phyloP scores from a whole-genome alignment of 2,797 vertebrate species.

The Anableps anableps region DNA sequence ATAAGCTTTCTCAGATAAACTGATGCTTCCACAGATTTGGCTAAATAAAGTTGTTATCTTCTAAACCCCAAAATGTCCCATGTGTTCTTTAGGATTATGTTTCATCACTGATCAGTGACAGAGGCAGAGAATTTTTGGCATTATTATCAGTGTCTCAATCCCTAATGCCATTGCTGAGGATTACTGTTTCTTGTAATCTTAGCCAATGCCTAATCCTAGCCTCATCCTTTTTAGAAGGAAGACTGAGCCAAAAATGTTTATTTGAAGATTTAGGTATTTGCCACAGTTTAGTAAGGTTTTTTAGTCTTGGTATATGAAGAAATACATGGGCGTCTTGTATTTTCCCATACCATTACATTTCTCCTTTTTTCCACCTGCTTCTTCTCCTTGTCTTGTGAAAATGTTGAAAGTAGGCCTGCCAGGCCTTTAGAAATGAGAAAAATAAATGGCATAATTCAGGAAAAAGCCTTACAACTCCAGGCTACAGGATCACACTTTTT shows the following conservation, averaged over 20 bases:
- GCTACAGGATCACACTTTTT: constrained; percentile 49
- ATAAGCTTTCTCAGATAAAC: neutral
- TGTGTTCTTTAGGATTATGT: neutral
- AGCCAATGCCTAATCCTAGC: neutral
- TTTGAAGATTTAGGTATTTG: constrained; percentile 17
- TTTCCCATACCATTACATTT: constrained; percentile 9
- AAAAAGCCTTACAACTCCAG: constrained; percentile 60
- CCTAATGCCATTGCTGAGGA: neutral
- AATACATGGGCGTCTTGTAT: neutral
- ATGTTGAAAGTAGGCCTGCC: constrained; percentile 75
- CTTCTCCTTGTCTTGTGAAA: constrained; percentile 60
- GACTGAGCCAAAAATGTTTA: neutral
- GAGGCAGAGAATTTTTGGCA: constrained; percentile 1
- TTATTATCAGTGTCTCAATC: neutral
- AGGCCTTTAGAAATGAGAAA: constrained; percentile 66
- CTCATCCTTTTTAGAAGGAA: neutral
- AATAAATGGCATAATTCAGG: constrained; percentile 81
- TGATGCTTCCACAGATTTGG: neutral
- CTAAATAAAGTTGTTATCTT: constrained; percentile 8
- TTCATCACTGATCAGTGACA: neutral
- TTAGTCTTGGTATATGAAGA: constrained; percentile 28
- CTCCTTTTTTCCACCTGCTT: constrained; percentile 30
- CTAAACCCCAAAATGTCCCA: constrained; percentile 12
- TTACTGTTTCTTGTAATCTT: constrained; percentile 14
- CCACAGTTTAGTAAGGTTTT: constrained; percentile 4